Conservation (phyloP, 2,113 vertebrate genomes). For the Pitta sordida region DNA sequence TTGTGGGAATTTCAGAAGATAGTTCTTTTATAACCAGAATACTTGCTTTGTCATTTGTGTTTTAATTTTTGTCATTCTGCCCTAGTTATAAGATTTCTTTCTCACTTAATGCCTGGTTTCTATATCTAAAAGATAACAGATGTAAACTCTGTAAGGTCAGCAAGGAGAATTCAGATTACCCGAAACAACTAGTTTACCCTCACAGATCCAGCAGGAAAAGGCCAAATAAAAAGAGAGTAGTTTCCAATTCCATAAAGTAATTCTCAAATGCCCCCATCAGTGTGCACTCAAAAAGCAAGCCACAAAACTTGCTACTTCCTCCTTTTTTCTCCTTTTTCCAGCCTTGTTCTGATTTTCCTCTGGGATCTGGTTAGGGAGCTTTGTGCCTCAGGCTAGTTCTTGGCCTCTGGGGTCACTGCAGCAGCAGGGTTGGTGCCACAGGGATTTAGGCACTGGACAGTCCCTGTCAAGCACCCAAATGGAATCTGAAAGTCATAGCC, state of each 20-base stretch:
- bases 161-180: not conserved
- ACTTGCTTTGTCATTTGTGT: not conserved
- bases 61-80: not conserved
- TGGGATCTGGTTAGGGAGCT: not conserved
- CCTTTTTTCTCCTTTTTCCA: not conserved
- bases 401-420: not conserved
- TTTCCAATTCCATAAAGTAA: not conserved
- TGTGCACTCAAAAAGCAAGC: not conserved
- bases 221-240: not conserved
- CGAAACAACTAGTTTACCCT: not conserved
- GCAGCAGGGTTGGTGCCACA: not conserved
- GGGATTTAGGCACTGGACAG: not conserved
- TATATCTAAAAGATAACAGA: not conserved
- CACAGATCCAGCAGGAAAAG: constrained; percentile 67
- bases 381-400: not conserved
- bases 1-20: not conserved
- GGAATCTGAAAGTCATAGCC: not conserved
- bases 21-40: not conserved
- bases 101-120: not conserved
- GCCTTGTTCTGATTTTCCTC: not conserved
- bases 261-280: not conserved
- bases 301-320: not conserved
- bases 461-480: not conserved
- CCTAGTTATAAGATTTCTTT: not conserved
- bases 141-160: not conserved